These are phyloP conservation scores for Cossypha dichroa DNA, from an alignment of 2,797 vertebrate species.

Conservation along the genomic window DNA sequence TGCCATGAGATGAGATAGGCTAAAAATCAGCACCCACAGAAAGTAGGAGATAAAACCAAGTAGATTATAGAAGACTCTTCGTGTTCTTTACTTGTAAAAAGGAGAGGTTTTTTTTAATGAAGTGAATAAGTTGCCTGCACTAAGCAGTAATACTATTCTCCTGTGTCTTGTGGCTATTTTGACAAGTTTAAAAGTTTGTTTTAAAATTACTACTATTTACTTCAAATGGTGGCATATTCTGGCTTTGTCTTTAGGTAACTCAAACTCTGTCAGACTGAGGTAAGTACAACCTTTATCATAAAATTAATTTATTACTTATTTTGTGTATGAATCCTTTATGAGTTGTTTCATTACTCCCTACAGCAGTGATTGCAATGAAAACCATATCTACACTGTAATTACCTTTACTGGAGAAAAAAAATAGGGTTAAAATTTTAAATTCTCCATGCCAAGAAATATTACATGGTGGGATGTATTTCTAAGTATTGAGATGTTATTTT, in stretches of 20 bases:
- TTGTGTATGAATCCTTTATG: neutral
- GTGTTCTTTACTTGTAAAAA: neutral
- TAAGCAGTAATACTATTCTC: neutral
- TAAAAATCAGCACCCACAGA: neutral
- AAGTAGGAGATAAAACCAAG: neutral
- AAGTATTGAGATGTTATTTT: neutral
- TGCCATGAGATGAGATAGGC: neutral
- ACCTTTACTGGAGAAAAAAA: neutral
- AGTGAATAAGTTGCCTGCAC: accelerated
- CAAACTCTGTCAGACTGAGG: neutral
- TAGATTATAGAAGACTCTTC: neutral
- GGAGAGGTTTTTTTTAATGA: neutral
- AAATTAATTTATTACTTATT: neutral
- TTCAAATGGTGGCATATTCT: neutral
- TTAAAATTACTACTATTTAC: neutral
- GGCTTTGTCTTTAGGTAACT: neutral
- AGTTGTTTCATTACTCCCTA: neutral
- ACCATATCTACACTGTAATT: neutral
- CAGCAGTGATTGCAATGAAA: neutral
- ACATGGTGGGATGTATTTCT: neutral
- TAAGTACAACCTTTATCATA: neutral
- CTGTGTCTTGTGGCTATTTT: neutral
- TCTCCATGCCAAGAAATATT: neutral
- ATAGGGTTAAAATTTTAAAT: neutral
- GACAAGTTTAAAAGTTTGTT: neutral